These are phyloP conservation scores for Chaunax sp. DNA, from an alignment of 2,797 vertebrate species.

Conservation along the genomic window DNA sequence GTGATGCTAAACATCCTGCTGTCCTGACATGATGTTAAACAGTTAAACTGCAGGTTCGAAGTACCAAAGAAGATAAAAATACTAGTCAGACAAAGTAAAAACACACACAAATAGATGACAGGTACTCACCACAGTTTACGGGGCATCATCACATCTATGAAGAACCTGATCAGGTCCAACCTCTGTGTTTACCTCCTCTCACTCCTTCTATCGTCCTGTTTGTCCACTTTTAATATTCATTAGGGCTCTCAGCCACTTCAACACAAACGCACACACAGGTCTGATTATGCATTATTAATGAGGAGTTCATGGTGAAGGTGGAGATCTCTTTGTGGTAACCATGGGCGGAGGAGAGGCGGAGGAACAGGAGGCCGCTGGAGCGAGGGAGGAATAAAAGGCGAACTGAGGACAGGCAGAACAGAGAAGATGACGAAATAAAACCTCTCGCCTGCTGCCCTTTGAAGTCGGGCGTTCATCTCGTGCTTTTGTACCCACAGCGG, in stretches of 20 bases:
- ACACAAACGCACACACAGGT: slow-evolving; percentile 62
- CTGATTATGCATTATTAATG: slow-evolving; percentile 82
- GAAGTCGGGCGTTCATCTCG: slow-evolving; percentile 43
- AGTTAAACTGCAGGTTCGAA: no score
- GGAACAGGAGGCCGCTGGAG: slow-evolving; percentile 35
- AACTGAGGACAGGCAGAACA: slow-evolving; percentile 18
- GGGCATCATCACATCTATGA: slow-evolving; percentile 66
- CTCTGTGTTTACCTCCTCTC: slow-evolving; percentile 26
- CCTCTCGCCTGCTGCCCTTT: slow-evolving; percentile 50
- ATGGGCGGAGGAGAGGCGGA: slow-evolving; percentile 41
- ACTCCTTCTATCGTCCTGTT: neutral
- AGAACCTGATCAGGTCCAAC: slow-evolving; percentile 46
- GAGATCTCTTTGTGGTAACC: slow-evolving; percentile 73
- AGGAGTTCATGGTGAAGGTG: slow-evolving; percentile 51
- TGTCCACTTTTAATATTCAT: slow-evolving; percentile 69
- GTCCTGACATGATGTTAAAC: no score
- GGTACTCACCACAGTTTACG: slow-evolving; percentile 79
- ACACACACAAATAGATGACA: neutral
- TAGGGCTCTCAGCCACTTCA: slow-evolving; percentile 69
- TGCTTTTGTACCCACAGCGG: slow-evolving; percentile 21
- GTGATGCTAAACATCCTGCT: no score
- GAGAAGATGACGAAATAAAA: slow-evolving; percentile 36
- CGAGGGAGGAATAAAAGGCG: slow-evolving; percentile 21
- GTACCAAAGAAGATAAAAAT: neutral
- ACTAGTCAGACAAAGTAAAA: neutral